phyloP scores from a whole-genome alignment of 2,113 vertebrate genomes.

The Mixornis gularis region DNA sequence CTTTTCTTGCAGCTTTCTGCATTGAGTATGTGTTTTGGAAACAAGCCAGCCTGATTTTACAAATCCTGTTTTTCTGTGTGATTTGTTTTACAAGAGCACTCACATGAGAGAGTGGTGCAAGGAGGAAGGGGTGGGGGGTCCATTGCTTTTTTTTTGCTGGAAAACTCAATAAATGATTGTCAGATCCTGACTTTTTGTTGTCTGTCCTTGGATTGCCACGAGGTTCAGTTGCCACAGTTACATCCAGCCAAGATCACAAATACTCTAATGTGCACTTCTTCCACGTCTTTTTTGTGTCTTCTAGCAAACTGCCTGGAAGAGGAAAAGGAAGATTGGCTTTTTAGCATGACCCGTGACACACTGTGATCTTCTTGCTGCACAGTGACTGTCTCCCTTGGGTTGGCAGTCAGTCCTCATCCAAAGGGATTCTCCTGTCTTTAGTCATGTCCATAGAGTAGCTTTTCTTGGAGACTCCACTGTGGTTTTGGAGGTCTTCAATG shows the following conservation, averaged over 20 bases:
- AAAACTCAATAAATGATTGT: background rate
- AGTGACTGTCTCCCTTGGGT: background rate
- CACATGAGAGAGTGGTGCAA: background rate
- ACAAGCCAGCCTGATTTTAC: slow-evolving; percentile 27
- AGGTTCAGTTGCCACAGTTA: background rate
- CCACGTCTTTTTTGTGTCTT: background rate
- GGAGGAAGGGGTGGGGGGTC: background rate
- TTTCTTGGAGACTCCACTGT: background rate
- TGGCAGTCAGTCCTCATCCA: background rate
- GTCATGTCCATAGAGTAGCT: background rate
- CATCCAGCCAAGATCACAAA: background rate
- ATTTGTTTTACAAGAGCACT: slow-evolving; percentile 26
- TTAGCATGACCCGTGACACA: background rate
- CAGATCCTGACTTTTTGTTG: background rate
- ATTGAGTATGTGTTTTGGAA: slow-evolving; percentile 41
- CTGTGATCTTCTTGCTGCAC: background rate
- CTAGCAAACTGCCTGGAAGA: background rate
- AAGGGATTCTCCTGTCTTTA: background rate
- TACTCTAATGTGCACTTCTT: background rate
- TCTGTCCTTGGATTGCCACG: background rate
- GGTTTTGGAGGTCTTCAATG: background rate
- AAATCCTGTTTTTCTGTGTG: slow-evolving; percentile 31
- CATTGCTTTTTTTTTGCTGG: background rate
- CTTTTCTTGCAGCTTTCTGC: background rate
- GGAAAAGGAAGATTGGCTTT: background rate